Evolutionary conservation across 1,140 invertebrate species (phyloP), one percentile per base, ranked within the genome.

Genomic region (Drosophila truncata): DNA sequence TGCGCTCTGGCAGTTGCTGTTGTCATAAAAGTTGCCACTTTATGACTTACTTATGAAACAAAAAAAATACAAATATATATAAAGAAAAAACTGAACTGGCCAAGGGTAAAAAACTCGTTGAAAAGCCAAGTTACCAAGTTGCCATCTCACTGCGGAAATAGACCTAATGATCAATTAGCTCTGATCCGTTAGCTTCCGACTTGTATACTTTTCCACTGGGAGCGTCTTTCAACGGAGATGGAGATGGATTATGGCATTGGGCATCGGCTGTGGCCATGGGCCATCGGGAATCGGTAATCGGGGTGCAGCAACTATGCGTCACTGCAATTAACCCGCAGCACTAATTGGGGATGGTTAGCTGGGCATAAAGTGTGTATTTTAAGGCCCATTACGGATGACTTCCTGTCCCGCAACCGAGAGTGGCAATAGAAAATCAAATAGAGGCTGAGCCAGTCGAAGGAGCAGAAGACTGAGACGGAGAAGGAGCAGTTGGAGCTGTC

Each of bases 101-200:
- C 20, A 35, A 50, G 52, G 42, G 69, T 33, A 50, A 59, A 70
- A 57, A 47, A 72, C 70, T 60, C 52, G 37, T 39, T 35, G 61
- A 64, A 58, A 52, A 58, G 64, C 16, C 39, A 54, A 59, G 50
- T 64, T 67, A 55, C 16, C 39, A 54, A 59, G 50, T 64, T 67
- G 64, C 59, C 78, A 81, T 74, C 74, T 78, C 62, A 77, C 44
- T 78, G 78, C 86, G 85, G 85, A 90, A 90, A 90, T 82, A 73
- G 82, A 85, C 74, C 88, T 90, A 90, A 90, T 90, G 85, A 90
- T 90, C 85, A 90, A 90, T 90, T 90, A 90, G 86, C 87, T 90
- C 74, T 63, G 69, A 77, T 57, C 85, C 81, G 85, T 90, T 90
- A 90, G 81, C 82, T 90, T 90, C 81, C 81, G 81, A 85, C 62